These are phyloP conservation scores for Tenualosa ilisha DNA, from an alignment of 2,797 vertebrate species.

Conservation along the genomic window DNA sequence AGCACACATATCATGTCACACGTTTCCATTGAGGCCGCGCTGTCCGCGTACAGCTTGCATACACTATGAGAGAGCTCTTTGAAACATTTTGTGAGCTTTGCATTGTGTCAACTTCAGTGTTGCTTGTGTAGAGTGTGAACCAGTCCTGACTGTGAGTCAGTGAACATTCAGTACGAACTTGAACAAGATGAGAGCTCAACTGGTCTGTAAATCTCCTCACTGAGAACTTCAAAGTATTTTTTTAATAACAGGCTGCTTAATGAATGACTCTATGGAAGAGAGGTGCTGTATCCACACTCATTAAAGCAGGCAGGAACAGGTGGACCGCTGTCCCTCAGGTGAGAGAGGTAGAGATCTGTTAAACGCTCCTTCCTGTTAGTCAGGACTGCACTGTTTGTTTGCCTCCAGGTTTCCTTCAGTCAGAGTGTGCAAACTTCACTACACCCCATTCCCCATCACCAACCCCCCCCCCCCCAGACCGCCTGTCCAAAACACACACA, in stretches of 20 bases:
- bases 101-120: too few relatives aligned
- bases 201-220: not conserved
- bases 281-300: not conserved
- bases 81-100: too few relatives aligned
- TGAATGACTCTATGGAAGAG: not conserved
- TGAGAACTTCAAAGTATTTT: not conserved
- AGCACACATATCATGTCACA: too few relatives aligned
- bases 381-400: not conserved
- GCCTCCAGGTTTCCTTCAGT: not conserved
- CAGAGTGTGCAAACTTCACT: not conserved
- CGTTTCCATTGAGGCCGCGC: too few relatives aligned
- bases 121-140: too few relatives aligned
- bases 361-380: not conserved
- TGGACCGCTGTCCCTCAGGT: not conserved
- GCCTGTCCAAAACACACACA: not conserved
- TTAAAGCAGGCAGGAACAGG: constrained; percentile 1
- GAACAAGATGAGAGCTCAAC: too few relatives aligned
- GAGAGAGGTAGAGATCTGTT: not conserved
- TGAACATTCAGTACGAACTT: too few relatives aligned
- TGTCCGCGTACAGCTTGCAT: too few relatives aligned
- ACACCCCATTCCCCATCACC: not conserved
- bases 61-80: too few relatives aligned
- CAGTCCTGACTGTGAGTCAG: too few relatives aligned
- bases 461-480: not conserved
- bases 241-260: not conserved